Conservation (phyloP, 2,113 vertebrate genomes). For the Notarius lentiginosus region DNA sequence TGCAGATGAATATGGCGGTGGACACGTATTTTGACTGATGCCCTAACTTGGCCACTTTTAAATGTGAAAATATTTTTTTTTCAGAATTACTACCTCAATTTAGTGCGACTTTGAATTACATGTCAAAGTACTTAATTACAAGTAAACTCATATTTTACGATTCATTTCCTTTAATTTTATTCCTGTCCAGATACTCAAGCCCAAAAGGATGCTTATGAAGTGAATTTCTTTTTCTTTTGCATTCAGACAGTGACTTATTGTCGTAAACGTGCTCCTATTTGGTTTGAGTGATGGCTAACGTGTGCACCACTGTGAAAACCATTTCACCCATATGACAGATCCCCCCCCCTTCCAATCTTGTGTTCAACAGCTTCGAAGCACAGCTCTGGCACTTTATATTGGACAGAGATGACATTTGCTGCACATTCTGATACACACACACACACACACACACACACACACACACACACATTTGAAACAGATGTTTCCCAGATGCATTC, state of each 20-base stretch:
- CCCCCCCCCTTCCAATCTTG: background rate
- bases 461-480: conserved; percentile 51
- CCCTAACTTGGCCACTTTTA: no score
- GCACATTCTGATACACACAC: conserved; percentile 23
- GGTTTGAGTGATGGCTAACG: background rate
- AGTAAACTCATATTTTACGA: no score
- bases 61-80: no score
- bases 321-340: background rate
- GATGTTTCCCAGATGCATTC: conserved; percentile 72
- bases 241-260: background rate
- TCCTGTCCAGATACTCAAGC: background rate
- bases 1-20: no score
- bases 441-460: conserved; percentile 35
- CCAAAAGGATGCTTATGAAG: background rate
- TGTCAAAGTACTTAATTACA: no score
- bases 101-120: no score
- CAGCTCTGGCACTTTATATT: background rate
- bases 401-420: background rate
- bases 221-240: background rate
- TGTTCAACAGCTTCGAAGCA: conserved; percentile 13
- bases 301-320: conserved; percentile 5
- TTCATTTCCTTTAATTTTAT: background rate
- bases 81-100: no score
- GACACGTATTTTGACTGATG: no score
- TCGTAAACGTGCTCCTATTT: background rate